Evolutionary conservation across 2,888 invertebrate genomes (phyloP).

Genomic region (Ophraella communa): DNA sequence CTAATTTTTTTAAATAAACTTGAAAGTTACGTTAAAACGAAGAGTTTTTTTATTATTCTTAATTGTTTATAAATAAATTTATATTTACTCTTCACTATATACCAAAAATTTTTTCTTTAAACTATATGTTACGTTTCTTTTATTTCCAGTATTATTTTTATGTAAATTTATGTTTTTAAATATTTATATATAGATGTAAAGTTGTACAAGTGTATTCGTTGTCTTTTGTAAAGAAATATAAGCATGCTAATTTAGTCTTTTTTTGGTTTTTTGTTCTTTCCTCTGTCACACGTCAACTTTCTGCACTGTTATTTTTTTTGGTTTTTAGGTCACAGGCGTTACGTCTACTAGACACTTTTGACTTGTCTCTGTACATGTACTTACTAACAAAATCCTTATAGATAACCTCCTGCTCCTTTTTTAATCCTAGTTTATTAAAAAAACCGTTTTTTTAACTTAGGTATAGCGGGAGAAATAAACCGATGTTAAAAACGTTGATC

Average conservation of each 20-base stretch:
- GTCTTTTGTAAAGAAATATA: slow-evolving; percentile 49
- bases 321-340: slow-evolving; percentile 71
- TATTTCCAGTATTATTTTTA: slow-evolving; percentile 14
- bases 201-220: slow-evolving; percentile 37
- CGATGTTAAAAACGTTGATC: too few relatives aligned
- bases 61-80: too few relatives aligned
- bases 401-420: slow-evolving; percentile 9
- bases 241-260: slow-evolving; percentile 47
- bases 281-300: slow-evolving; percentile 44
- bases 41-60: too few relatives aligned
- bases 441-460: neutral
- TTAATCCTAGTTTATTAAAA: neutral
- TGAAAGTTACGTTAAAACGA: too few relatives aligned
- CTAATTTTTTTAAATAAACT: too few relatives aligned
- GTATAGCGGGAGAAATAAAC: too few relatives aligned
- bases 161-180: slow-evolving; percentile 24
- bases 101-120: neutral
- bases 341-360: slow-evolving; percentile 64
- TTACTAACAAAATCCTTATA: slow-evolving; percentile 30
- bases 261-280: slow-evolving; percentile 47
- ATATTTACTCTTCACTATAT: neutral
- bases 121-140: neutral
- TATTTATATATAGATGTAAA: slow-evolving; percentile 29
- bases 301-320: slow-evolving; percentile 58
- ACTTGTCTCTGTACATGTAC: slow-evolving; percentile 29